phyloP scores from a whole-genome alignment of 2,113 vertebrate genomes.

The Scomber japonicus region DNA sequence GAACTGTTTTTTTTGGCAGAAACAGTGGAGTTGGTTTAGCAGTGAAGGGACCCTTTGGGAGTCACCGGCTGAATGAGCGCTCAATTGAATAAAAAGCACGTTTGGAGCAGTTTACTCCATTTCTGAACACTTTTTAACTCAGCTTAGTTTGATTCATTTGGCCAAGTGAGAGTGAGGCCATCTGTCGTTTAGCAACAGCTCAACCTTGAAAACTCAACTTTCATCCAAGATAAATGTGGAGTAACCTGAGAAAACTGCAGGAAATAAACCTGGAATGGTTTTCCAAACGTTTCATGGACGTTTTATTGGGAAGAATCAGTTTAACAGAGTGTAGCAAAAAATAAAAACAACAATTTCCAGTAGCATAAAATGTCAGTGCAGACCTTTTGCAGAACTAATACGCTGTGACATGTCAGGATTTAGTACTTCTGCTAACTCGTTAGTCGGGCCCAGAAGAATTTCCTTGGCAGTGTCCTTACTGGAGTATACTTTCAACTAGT shows the following conservation, averaged over 20 bases:
- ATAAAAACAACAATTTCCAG: too few species aligned
- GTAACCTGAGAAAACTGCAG: background rate
- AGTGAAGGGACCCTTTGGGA: conserved; percentile 4
- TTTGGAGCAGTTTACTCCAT: conserved; percentile 3
- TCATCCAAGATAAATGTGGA: background rate
- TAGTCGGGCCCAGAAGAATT: too few species aligned
- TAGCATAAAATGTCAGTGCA: too few species aligned
- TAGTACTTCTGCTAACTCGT: too few species aligned
- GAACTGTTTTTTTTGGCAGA: conserved; percentile 11
- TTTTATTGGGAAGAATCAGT: too few species aligned
- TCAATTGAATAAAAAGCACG: conserved; percentile 16
- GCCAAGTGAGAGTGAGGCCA: conserved; percentile 17
- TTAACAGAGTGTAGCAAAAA: too few species aligned
- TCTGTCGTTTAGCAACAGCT: background rate
- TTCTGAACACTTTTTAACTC: background rate
- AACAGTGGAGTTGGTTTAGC: background rate
- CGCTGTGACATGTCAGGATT: too few species aligned
- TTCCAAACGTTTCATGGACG: too few species aligned
- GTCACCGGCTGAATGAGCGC: conserved; percentile 9
- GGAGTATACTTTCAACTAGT: too few species aligned
- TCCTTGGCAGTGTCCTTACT: too few species aligned
- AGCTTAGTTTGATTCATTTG: background rate
- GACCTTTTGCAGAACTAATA: too few species aligned
- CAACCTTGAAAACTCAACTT: conserved; percentile 6
- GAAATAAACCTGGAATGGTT: background rate